A percentile compares a stretch with the other conserved stretches of the same genome.
Conservation (phyloP, 1,140 invertebrate species). For the Nasonia giraulti region DNA sequence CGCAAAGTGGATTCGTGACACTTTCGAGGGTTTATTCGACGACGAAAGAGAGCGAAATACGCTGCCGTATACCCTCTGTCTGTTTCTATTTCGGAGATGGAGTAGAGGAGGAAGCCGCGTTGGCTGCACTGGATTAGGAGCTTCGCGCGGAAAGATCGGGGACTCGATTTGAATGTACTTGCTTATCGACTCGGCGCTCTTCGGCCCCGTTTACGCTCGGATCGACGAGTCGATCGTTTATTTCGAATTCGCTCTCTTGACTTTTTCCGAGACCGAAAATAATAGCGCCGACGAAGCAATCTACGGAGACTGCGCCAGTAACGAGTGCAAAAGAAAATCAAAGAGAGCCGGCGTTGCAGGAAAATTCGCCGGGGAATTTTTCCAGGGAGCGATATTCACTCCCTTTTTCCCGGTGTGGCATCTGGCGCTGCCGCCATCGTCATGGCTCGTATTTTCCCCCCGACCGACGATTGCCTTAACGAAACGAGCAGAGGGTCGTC, state of each 20-base stretch:
- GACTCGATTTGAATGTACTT: background rate
- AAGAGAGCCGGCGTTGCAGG: background rate
- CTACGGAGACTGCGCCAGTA: too few species aligned
- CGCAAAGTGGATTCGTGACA: slow-evolving; percentile 33
- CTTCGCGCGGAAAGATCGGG: background rate
- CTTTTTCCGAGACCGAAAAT: too few species aligned
- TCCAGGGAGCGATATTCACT: slow-evolving; percentile 24
- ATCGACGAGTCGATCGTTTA: too few species aligned
- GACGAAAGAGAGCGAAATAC: too few species aligned
- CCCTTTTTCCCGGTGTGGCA: slow-evolving; percentile 10
- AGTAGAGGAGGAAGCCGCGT: background rate
- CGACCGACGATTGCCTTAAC: slow-evolving; percentile 57
- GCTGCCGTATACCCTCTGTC: background rate
- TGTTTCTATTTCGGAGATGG: background rate
- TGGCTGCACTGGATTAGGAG: background rate
- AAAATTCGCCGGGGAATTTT: slow-evolving; percentile 40
- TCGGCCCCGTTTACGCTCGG: background rate
- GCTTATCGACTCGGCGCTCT: background rate
- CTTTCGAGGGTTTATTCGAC: slow-evolving; percentile 6
- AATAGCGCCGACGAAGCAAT: too few species aligned
- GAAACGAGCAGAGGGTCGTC: slow-evolving; percentile 52
- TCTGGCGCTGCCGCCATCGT: slow-evolving; percentile 25
- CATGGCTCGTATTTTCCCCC: slow-evolving; percentile 25
- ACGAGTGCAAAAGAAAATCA: background rate
- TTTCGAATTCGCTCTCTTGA: too few species aligned